A percentile compares a stretch with the other conserved stretches of the same genome.
Evolutionary conservation across 1,140 invertebrate genomes (phyloP).

Genomic region (Berghia stephanieae): DNA sequence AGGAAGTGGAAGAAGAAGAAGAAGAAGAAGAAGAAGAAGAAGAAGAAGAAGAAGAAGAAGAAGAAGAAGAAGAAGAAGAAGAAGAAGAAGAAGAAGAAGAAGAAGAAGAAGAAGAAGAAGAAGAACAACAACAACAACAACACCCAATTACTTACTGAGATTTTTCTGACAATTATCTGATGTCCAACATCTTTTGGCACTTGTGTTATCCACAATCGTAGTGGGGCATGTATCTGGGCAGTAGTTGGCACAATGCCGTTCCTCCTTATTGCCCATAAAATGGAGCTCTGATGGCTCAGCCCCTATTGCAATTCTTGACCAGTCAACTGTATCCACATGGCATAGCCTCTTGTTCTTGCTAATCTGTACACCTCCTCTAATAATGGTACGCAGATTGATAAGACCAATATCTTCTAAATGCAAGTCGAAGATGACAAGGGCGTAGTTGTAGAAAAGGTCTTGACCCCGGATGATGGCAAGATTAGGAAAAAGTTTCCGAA

Average conservation of each 20-base stretch:
- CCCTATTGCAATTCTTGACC: conserved; percentile 75
- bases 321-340: conserved; percentile 89
- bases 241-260: conserved; percentile 56
- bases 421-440: conserved; percentile 82
- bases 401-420: conserved; percentile 82
- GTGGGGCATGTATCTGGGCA: conserved; percentile 51
- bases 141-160: conserved; percentile 53
- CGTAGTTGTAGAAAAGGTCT: conserved; percentile 84
- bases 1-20: too few species aligned
- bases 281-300: conserved; percentile 43
- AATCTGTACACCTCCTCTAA: conserved; percentile 85
- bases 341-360: conserved; percentile 88
- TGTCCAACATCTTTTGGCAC: conserved; percentile 56
- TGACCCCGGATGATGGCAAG: conserved; percentile 91
- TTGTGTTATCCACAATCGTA: conserved; percentile 33
- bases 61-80: too few species aligned
- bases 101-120: too few species aligned
- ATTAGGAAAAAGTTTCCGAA: conserved; percentile 91
- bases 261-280: conserved; percentile 56
- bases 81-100: too few species aligned
- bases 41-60: too few species aligned
- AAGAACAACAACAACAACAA: too few species aligned
- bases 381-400: conserved; percentile 80
- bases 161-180: conserved; percentile 58
- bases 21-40: too few species aligned